Conservation (phyloP, 2,113 vertebrate species). For the Tamias sibiricus region DNA sequence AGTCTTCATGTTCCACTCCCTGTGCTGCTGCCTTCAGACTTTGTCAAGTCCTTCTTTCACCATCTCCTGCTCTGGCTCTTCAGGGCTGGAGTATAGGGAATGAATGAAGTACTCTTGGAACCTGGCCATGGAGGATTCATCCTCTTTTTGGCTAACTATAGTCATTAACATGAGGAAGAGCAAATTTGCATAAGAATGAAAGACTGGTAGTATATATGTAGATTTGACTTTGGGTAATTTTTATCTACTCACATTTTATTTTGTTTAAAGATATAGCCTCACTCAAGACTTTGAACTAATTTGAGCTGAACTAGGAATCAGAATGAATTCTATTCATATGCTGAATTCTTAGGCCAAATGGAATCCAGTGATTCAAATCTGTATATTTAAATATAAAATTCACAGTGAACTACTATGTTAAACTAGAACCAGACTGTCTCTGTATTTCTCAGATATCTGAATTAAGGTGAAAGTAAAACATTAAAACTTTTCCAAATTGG, state of each 20-base stretch:
- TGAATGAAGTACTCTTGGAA: not conserved
- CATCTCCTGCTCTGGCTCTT: not conserved
- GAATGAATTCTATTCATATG: not conserved
- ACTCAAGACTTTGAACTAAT: constrained; percentile 11
- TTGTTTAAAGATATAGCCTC: constrained; percentile 40
- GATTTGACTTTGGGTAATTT: not conserved
- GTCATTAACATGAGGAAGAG: not conserved
- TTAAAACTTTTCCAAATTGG: constrained; percentile 8
- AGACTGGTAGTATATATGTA: not conserved
- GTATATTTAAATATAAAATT: not conserved
- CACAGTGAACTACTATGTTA: constrained; percentile 5
- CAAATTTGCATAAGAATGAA: not conserved
- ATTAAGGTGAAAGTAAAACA: constrained; percentile 33
- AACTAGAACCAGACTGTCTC: not conserved
- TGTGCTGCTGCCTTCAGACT: not conserved
- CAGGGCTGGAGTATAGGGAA: not conserved
- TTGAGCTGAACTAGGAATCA: constrained; percentile 20
- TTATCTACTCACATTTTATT: not conserved
- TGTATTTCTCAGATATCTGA: constrained; percentile 36
- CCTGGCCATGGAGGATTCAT: not conserved
- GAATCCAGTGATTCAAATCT: not conserved
- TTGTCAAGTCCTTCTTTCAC: not conserved
- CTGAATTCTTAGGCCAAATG: constrained; percentile 13
- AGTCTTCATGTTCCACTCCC: not conserved
- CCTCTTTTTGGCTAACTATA: not conserved